Conservation (phyloP, 2,113 vertebrate genomes). For the Actinemys pallida region DNA sequence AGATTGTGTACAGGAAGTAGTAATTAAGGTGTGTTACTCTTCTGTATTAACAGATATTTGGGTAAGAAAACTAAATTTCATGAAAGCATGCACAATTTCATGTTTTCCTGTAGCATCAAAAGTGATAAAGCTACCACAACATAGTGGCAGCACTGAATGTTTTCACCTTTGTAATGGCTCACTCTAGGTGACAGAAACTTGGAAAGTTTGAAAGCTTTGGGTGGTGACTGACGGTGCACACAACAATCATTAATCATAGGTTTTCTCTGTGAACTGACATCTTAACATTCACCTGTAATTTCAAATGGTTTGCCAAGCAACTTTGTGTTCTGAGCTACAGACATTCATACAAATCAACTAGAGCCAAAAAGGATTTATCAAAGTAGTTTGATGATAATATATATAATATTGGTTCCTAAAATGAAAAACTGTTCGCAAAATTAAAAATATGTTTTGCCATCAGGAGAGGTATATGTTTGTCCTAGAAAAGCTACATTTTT, state of each 20-base stretch:
- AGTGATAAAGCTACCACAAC: neutral
- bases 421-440: neutral
- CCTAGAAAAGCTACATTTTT: neutral
- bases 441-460: conserved; percentile 1
- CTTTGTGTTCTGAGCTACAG: neutral
- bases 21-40: conserved; percentile 1
- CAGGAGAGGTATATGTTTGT: neutral
- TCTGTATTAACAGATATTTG: neutral
- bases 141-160: neutral
- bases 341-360: neutral
- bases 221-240: neutral
- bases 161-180: neutral
- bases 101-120: neutral
- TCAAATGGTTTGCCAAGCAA: neutral
- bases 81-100: neutral
- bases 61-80: neutral
- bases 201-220: neutral
- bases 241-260: neutral
- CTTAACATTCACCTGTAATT: neutral
- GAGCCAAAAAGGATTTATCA: neutral
- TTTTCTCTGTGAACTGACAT: neutral
- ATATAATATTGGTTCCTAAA: neutral
- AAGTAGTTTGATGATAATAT: neutral
- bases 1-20: neutral
- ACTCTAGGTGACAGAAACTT: neutral